Evolutionary conservation across 2,113 vertebrate genomes (phyloP).

Genomic region (Stegostoma tigrinum): DNA sequence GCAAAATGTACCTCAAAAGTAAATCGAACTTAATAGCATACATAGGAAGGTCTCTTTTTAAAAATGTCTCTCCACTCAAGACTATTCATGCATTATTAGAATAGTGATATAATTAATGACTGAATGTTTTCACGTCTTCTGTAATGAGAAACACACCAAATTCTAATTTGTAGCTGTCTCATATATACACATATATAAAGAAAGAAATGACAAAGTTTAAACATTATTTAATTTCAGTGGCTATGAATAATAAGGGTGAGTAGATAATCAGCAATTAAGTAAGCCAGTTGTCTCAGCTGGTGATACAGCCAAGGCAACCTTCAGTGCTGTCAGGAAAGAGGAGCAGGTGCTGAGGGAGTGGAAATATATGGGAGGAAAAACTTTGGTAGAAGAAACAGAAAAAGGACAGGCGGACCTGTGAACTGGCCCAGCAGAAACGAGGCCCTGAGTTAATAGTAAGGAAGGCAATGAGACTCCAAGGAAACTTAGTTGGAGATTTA

Average conservation of each 20-base stretch:
- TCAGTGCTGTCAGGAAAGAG: not conserved
- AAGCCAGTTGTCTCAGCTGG: not conserved
- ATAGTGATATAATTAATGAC: not conserved
- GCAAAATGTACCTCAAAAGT: slow-evolving; percentile 15
- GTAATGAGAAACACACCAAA: not conserved
- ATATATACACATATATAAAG: not conserved
- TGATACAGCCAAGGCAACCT: not conserved
- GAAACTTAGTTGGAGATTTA: not conserved
- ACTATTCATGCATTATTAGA: not conserved
- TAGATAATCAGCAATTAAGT: not conserved
- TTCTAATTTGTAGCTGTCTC: not conserved
- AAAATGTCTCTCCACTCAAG: not conserved
- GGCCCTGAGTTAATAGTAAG: not conserved
- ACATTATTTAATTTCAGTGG: slow-evolving; percentile 10
- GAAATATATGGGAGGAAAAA: not conserved
- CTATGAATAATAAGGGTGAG: not conserved
- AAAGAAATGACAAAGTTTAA: not conserved
- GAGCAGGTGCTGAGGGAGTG: not conserved
- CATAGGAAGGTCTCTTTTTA: too few species aligned
- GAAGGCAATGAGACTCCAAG: not conserved
- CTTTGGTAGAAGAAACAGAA: not conserved
- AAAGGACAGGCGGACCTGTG: not conserved
- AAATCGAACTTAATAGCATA: not conserved
- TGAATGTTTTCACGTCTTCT: not conserved
- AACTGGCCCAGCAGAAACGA: not conserved